phyloP scores from a whole-genome alignment of 1,140 invertebrate genomes.

The Psix sp. region DNA sequence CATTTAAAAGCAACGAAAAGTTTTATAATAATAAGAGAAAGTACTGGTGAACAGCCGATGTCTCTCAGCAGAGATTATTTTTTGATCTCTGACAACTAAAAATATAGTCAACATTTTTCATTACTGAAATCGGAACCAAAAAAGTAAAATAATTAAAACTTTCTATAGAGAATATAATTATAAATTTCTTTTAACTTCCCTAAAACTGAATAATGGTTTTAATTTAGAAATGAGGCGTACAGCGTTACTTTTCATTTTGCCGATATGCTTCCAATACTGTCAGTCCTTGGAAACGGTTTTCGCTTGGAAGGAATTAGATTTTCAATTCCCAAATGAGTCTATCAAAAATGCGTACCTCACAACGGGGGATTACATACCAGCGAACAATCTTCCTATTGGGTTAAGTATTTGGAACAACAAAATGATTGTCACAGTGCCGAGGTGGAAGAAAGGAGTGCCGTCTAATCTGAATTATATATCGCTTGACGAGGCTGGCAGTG shows the following conservation, averaged over 20 bases:
- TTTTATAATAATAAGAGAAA: conserved; percentile 38
- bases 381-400: conserved; percentile 85
- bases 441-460: conserved; percentile 85
- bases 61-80: too few relatives aligned
- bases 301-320: conserved; percentile 83
- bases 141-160: too few relatives aligned
- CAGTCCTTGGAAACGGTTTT: conserved; percentile 78
- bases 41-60: conserved; percentile 2
- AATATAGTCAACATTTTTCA: too few relatives aligned
- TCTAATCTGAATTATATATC: conserved; percentile 83
- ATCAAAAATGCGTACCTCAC: conserved; percentile 80
- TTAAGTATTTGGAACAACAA: conserved; percentile 85
- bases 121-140: too few relatives aligned
- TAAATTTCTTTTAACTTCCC: too few relatives aligned
- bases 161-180: too few relatives aligned
- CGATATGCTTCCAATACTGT: conserved; percentile 48
- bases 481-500: conserved; percentile 67
- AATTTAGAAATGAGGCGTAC: conserved; percentile 38
- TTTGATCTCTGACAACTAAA: too few relatives aligned
- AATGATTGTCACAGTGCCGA: conserved; percentile 86
- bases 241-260: conserved; percentile 42
- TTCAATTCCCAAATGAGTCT: conserved; percentile 81
- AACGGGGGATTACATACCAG: conserved; percentile 80
- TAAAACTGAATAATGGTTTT: conserved; percentile 6
- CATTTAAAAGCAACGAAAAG: too few relatives aligned